phyloP scores from a whole-genome alignment of 1,140 invertebrate species.

The Drosophila neocordata region DNA sequence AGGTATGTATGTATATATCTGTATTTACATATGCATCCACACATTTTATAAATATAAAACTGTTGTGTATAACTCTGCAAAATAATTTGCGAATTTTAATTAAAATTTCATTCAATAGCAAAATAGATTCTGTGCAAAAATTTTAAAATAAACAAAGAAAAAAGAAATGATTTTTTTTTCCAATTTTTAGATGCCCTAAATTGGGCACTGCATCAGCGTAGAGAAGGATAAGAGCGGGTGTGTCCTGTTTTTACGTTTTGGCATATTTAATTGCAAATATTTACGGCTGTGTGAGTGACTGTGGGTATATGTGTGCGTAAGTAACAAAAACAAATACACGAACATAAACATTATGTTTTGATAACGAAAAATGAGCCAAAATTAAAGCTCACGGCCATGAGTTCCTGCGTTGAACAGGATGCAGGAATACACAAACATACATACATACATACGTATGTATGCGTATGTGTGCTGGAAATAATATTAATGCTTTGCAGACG shows the following conservation, averaged over 20 bases:
- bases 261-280: conserved; percentile 80
- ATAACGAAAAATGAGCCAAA: conserved; percentile 79
- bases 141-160: conserved; percentile 1
- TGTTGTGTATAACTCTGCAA: background rate
- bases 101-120: conserved; percentile 10
- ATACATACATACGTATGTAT: conserved; percentile 12
- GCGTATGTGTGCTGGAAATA: conserved; percentile 52
- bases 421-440: conserved; percentile 34
- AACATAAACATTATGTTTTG: conserved; percentile 66
- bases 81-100: conserved; percentile 13
- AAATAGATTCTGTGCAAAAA: conserved; percentile 12
- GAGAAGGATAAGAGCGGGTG: conserved; percentile 9
- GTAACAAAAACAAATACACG: conserved; percentile 67
- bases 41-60: background rate
- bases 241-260: conserved; percentile 39
- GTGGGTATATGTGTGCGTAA: conserved; percentile 23
- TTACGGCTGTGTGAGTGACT: conserved; percentile 41
- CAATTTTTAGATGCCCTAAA: conserved; percentile 24
- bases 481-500: conserved; percentile 79
- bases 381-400: conserved; percentile 75
- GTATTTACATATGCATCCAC: background rate
- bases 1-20: no score
- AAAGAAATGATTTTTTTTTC: conserved; percentile 23
- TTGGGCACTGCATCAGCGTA: conserved; percentile 15
- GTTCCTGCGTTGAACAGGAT: conserved; percentile 55